Base-by-base conservation (phyloP, 2,113 vertebrate species). In the Marmota monax region DNA sequence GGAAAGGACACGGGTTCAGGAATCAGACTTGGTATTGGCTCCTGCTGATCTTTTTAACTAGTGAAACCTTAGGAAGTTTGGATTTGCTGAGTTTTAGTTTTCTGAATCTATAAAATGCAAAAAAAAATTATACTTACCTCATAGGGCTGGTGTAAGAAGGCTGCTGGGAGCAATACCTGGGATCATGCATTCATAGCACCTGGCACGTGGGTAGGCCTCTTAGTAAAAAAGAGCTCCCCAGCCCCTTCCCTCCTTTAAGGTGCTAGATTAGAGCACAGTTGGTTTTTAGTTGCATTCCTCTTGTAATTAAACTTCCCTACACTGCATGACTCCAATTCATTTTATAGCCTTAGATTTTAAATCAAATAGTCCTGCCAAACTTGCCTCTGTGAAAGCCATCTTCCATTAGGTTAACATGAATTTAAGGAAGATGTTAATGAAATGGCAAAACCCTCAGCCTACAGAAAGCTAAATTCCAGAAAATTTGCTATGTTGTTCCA, bases 381-480 rank as follows among this genome's bases (percentile, higher is more conserved):
- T 12, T 25, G 45, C 48, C 45, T 88, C 89, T 37, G 2, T 1
- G 65, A 92, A 63, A n/a, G 65, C 51, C 12, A 45, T 39, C 53
- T 94, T 93, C 79, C 72, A 23, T 34, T n/a, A 95, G 37, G 48
- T 74, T 84, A 45, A 61, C 45, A 18, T 51, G 82, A 96, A 82
- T 92, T 95, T 79, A 72, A 94, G 69, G 53, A 53, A 89, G 78
- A 76, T 25, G 72, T 51, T 39, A 42, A 58, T 18, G 48, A 67
- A 58, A 92, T 7, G 14, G 61, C n/a, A 86, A 72, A 82, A 76
- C 23, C 42, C 61, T 67, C 87, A 79, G 22, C 56, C 76, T 87
- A 69, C 0, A 5, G n/a, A 94, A 61, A 16, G 61, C 56, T 61
- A 70, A 69, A 65, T 45, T 94, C 87, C n/a, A 74, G 53, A 48